These are phyloP conservation scores for Clostera curtula DNA, from an alignment of 2,888 invertebrate genomes.

Conservation along the genomic window DNA sequence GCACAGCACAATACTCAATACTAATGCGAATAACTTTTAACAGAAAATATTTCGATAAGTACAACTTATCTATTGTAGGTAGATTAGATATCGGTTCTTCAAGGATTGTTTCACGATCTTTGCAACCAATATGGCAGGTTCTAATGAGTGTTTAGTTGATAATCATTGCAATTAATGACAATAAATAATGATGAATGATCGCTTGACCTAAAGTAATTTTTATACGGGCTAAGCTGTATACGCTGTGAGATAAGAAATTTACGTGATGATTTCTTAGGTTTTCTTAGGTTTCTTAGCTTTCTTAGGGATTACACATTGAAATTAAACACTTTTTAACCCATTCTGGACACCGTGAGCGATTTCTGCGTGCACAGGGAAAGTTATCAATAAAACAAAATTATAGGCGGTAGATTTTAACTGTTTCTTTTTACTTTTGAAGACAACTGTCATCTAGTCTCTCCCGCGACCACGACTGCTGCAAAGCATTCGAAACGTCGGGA, in stretches of 20 bases:
- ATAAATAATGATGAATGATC: conserved; percentile 11
- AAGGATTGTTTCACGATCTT: conserved; percentile 46
- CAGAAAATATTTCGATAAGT: conserved; percentile 55
- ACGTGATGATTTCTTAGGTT: neutral
- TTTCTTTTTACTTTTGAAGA: too few relatives aligned
- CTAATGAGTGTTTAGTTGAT: conserved; percentile 8
- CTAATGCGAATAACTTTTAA: conserved; percentile 39
- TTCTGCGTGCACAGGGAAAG: too few relatives aligned
- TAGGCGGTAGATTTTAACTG: too few relatives aligned
- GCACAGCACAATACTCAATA: conserved; percentile 16
- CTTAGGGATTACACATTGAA: too few relatives aligned
- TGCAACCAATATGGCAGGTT: conserved; percentile 7
- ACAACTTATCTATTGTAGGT: conserved; percentile 44
- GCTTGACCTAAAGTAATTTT: conserved; percentile 13
- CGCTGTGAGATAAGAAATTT: neutral
- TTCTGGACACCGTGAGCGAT: too few relatives aligned
- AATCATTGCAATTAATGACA: conserved; percentile 20
- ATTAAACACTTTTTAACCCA: too few relatives aligned
- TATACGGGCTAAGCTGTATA: conserved; percentile 2
- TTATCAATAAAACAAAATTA: too few relatives aligned
- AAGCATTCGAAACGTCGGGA: too few relatives aligned
- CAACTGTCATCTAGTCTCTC: too few relatives aligned
- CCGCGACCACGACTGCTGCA: too few relatives aligned
- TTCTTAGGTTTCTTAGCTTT: neutral
- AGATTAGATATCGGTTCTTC: conserved; percentile 63